These are phyloP conservation scores for Agonopterix alstromeriana DNA, from an alignment of 2,888 invertebrate species.

Conservation along the genomic window DNA sequence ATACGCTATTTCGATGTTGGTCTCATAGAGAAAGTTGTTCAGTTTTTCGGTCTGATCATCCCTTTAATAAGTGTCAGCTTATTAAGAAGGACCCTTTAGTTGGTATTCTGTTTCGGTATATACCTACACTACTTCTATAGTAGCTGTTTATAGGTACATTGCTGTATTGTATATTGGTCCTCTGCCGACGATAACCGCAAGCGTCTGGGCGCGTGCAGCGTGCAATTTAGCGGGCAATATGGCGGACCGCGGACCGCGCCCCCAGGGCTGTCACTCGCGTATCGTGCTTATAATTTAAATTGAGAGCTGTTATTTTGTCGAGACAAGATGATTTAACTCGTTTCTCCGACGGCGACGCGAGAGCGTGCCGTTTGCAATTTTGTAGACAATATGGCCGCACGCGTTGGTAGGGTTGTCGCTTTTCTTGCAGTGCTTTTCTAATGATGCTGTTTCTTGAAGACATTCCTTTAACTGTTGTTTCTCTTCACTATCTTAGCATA, in stretches of 20 bases:
- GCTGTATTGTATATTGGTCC: neutral
- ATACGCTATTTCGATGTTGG: too few relatives aligned
- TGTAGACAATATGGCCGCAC: neutral
- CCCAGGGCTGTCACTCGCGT: neutral
- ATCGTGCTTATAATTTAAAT: neutral
- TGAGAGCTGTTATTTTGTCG: neutral
- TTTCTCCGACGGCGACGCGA: neutral
- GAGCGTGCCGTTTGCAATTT: neutral
- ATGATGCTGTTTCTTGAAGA: too few relatives aligned
- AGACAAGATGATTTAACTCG: neutral
- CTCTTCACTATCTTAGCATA: too few relatives aligned
- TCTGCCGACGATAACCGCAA: constrained; percentile 28
- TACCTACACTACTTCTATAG: neutral
- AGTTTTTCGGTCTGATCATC: too few relatives aligned
- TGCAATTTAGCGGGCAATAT: constrained; percentile 39
- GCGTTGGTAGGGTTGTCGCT: neutral
- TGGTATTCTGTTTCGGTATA: neutral
- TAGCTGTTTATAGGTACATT: neutral
- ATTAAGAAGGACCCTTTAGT: too few relatives aligned
- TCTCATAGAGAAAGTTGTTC: too few relatives aligned
- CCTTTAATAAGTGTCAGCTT: too few relatives aligned
- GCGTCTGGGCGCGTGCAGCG: constrained; percentile 33
- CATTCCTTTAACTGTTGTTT: too few relatives aligned
- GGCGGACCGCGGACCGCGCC: constrained; percentile 12
- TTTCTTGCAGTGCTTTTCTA: neutral